Conservation (phyloP, 2,113 vertebrate genomes). For the Triplophysa dalaica region DNA sequence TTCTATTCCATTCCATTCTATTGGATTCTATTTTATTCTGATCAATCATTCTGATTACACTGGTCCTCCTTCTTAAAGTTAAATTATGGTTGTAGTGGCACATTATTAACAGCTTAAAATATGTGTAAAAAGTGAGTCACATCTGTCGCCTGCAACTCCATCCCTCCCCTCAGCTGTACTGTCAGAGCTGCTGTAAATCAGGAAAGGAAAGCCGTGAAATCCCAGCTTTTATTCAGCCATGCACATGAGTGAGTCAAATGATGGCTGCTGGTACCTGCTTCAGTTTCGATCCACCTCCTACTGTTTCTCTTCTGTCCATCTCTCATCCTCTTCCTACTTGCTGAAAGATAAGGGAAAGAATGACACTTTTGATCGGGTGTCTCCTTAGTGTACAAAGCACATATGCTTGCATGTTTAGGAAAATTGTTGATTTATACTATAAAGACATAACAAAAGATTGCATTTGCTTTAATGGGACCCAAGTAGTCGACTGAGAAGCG, state of each 20-base stretch:
- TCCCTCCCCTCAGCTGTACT: background rate
- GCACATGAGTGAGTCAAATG: constrained; percentile 42
- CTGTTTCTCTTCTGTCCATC: constrained; percentile 2
- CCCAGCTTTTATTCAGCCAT: constrained; percentile 38
- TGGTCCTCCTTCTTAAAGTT: background rate
- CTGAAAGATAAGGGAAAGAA: constrained; percentile 11
- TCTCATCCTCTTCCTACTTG: background rate
- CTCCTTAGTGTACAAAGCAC: constrained; percentile 23
- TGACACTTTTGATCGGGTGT: constrained; percentile 23
- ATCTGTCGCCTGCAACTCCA: background rate
- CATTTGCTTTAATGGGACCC: too few relatives aligned
- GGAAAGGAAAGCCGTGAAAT: constrained; percentile 27
- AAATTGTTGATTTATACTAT: background rate
- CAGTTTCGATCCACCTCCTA: constrained; percentile 15
- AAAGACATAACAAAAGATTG: background rate
- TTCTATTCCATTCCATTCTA: too few relatives aligned
- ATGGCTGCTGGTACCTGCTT: constrained; percentile 33
- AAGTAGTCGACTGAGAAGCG: too few relatives aligned
- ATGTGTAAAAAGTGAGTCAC: constrained; percentile 29
- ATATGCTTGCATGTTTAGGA: background rate
- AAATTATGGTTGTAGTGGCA: background rate
- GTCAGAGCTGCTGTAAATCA: constrained; percentile 34
- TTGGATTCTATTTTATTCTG: background rate
- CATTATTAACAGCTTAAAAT: constrained; percentile 13
- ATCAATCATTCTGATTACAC: background rate